Evolutionary conservation across 2,113 vertebrate species (phyloP), one percentile per base, ranked within the genome.

Genomic region (Tinamus guttatus): DNA sequence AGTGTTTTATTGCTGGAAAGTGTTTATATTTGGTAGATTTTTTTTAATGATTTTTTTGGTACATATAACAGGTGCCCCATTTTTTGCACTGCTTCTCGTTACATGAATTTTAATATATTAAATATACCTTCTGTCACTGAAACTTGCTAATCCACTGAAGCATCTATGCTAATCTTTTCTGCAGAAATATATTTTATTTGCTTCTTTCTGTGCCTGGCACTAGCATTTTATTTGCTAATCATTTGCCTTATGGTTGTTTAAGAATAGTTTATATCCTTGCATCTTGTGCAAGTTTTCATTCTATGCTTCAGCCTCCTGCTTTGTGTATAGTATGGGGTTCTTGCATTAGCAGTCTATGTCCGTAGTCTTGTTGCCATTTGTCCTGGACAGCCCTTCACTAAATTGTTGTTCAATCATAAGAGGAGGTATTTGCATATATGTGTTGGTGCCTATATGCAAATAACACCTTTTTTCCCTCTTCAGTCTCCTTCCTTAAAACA

Each of bases 141-240:
- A 87, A 73, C 68, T 79, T 89, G 38, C 17, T 95, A 91, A 96
- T 95, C 87, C 78, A 51, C 38, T 91, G 75, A 69, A 96, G 82
- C 51, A 87, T 73, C 93, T 91, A 7, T 70, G 76, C 34, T 93
- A 91, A 85, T 89, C 63, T 89, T 59, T 82, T 89, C 62, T 87
- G 90, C 40, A 67, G 82, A 85, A 91, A 77, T 4, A 1, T 89
- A 25, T 82, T 85, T 91, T 86, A 74, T 77, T 89, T 93, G 52
- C 79, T 90, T 87, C 85, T 85, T 19, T 70, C 76, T 80, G 52
- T 85, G 85, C 30, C 65, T 91, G 62, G 65, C 87, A 62, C 9
- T 73, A 30, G 74, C 60, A 71, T 91, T 94, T 89, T 87, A 69
- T 82, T 94, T 94, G 52, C 81, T 87, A 58, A 65, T 91, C 19